These are phyloP conservation scores for Grus americana DNA, from an alignment of 2,113 vertebrate species.

Conservation along the genomic window DNA sequence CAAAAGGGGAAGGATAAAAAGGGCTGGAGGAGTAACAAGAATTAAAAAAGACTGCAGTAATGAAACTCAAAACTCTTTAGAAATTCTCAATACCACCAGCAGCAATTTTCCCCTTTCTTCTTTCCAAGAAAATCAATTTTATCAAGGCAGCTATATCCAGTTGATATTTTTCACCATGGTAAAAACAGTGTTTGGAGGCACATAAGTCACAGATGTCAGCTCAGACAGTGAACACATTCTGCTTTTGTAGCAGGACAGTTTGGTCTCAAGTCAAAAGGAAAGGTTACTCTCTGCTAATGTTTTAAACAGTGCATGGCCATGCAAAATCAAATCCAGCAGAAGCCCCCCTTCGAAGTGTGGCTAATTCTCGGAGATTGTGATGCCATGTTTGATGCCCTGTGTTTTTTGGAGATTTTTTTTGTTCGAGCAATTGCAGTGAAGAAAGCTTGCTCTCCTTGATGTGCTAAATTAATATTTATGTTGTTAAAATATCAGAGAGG, in stretches of 20 bases:
- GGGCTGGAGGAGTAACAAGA: conserved; percentile 41
- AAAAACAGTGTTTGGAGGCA: neutral
- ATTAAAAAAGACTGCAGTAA: conserved; percentile 27
- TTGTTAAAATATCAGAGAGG: conserved; percentile 75
- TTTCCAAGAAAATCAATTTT: conserved; percentile 53
- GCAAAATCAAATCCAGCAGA: neutral
- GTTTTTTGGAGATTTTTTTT: conserved; percentile 35
- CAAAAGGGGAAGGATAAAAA: conserved; percentile 45
- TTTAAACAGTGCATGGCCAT: neutral
- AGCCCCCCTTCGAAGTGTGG: neutral
- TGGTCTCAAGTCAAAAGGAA: neutral
- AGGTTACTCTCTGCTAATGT: conserved; percentile 25
- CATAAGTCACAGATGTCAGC: conserved; percentile 13
- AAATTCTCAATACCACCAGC: conserved; percentile 43
- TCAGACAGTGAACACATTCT: neutral
- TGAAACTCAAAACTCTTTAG: conserved; percentile 47
- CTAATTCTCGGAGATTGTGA: neutral
- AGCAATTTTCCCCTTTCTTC: conserved; percentile 35
- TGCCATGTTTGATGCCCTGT: conserved; percentile 10
- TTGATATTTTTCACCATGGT: conserved; percentile 21
- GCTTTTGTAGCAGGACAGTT: neutral
- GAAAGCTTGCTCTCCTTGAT: conserved; percentile 59
- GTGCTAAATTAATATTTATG: conserved; percentile 78
- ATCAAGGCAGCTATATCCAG: conserved; percentile 38
- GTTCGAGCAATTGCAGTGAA: neutral